Base-by-base conservation (phyloP, 2,113 vertebrate genomes). In the Melierax canorus region DNA sequence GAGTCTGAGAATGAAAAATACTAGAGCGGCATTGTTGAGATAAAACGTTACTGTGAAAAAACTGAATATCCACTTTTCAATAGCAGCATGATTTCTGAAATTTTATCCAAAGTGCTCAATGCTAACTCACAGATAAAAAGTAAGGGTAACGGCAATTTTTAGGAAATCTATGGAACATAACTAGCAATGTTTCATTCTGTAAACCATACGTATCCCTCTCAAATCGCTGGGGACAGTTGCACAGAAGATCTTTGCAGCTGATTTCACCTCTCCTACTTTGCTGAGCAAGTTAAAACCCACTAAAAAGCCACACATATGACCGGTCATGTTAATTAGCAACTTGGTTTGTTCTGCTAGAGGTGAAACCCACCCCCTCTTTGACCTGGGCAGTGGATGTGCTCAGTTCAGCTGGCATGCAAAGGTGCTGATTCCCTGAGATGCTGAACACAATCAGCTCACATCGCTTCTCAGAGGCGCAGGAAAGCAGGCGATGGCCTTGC, bases 1-100 rank as follows among this genome's bases (percentile, higher is more conserved):
- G 46, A 80, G 39, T 51, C 59, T 74, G 68, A 84, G 79, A 81
- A 72, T 86, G 64, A 95, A 90, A 89, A 92, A 68, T 39, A 41
- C 69, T 46, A 34, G 27, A 71, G 63, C 1, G 1, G 22, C 9
- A 10, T 43, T 90, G 59, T 67, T 67, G 51, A 88, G 66, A 64
- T 86, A 82, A 92, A 91, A 64, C 51, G 43, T 78, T 36, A 26
- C 55, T 84, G 72, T 15, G 66, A 82, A 96, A 86, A 71, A 77
- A 34, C 17, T 24, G 29, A 85, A 46, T 80, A 43, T 59, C 32
- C 12, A 10, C 41, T 93, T 80, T 68, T 74, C 59, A 71, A 20
- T 71, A 71, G 72, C 59, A 84, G 23, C 0, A 0, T 55, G 32
- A 71, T 71, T 92, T 83, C 86, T 77, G 72, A 80, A 41, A 0